Percentiles rank a stretch among this genome's conserved stretches.
These are phyloP conservation scores for Saxicola maurus DNA, from an alignment of 2,797 vertebrate genomes.

Conservation along the genomic window DNA sequence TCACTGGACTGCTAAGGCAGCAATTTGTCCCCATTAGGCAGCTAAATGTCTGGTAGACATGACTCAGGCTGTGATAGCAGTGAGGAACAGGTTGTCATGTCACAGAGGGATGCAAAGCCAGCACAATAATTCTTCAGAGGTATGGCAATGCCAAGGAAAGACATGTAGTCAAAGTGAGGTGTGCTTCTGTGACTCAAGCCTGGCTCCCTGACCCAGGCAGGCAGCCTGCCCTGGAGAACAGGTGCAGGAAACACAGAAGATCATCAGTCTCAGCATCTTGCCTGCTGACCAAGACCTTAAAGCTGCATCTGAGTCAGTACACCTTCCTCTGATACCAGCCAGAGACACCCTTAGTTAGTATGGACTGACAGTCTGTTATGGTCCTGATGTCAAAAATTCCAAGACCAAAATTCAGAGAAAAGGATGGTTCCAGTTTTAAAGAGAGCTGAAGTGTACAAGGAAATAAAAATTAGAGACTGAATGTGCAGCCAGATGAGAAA, in stretches of 20 bases:
- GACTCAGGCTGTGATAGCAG: not conserved
- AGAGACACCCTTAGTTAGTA: not conserved
- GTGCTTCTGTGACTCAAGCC: not conserved
- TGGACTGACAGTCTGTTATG: not conserved
- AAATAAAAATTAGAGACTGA: not conserved
- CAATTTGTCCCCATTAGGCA: not conserved
- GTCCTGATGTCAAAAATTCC: not conserved
- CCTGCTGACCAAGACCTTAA: not conserved
- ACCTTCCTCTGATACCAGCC: not conserved
- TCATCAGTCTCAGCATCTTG: not conserved
- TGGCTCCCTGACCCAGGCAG: not conserved
- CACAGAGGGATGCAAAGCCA: not conserved
- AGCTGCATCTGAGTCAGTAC: not conserved
- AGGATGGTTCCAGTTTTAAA: not conserved
- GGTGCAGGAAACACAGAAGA: not conserved
- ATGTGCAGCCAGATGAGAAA: not conserved
- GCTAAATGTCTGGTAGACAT: not conserved
- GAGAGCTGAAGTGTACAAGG: not conserved
- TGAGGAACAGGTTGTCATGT: not conserved
- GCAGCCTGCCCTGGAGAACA: not conserved
- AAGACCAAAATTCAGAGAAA: not conserved
- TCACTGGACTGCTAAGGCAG: not conserved
- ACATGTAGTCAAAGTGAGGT: not conserved
- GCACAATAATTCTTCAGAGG: not conserved
- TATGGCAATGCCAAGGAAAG: not conserved